Evolutionary conservation across 2,113 vertebrate genomes (phyloP), one percentile per base, ranked within the genome.

Genomic region (Nyctibius bracteatus): DNA sequence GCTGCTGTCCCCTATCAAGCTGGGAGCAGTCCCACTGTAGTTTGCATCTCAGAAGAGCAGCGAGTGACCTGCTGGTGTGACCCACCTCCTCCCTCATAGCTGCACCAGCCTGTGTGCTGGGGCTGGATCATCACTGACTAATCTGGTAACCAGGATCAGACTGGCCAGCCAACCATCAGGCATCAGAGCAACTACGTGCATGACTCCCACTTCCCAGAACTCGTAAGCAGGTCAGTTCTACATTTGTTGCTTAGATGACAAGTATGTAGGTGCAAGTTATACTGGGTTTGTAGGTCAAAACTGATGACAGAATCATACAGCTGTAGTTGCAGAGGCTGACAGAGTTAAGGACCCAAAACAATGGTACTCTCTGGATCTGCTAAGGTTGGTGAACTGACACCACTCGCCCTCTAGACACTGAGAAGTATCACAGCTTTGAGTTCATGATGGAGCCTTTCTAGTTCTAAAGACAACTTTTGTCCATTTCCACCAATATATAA

Each of bases 91-190:
- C 39, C 37, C 23, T 49, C 12, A 37, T 3, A 28, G 31, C 21
- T 39, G 28, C 22, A 71, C 28, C 37, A 18, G 30, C 1, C 17
- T 14, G 14, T 12, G 4, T 35, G 57, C 52, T 55, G 30, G 31
- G 25, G 17, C 13, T 8, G 10, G 33, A 52, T 25, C 27, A n/a
- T 19, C 49, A 61, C 12, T 1, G 2, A n/a, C 22, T 20, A 80
- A 58, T 15, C 25, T 22, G 24, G 70, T 52, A 85, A 89, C n/a
- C 54, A n/a, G 0, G 1, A 33, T 35, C 25, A 66, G 28, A 63
- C 18, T 1, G 2, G 57, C 17, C 62, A 86, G 41, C 19, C 1
- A 0, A 58, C n/a, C 7, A 0, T 9, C 2, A 3, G 46, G 33
- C 8, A 1, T 28, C 74, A 84, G 20, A 88, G 27, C 30, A 70